Evolutionary conservation across 2,113 vertebrate species (phyloP), one percentile per base, ranked within the genome.

Genomic region (Rhegmatorhina hoffmannsi): DNA sequence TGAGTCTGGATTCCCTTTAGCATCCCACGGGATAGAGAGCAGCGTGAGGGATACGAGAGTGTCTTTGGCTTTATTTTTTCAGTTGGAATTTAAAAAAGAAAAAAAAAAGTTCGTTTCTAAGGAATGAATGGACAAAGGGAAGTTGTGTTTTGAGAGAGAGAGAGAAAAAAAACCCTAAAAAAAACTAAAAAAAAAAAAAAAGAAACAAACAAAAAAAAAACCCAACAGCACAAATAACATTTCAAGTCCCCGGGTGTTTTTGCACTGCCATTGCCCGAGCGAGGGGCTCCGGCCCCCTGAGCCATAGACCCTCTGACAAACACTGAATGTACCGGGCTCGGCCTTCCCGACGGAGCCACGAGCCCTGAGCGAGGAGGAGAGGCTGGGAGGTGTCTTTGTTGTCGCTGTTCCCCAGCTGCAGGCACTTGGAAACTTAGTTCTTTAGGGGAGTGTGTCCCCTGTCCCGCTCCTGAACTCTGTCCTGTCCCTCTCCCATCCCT

Each of bases 241-340:
- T 97, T 96, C 96, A 87, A 87, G 66, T 94, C 78, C 9, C 59
- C 86, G 93, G 95, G 96, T 90, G 97, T 97, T 97, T 97, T 98
- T 97, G 97, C 97, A 98, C 97, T 97, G 98, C 97, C 97, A 97
- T 74, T 96, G 91, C 93, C 84, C 85, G 94, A 95, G 92, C 33
- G 75, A 50, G 83, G 97, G 93, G 95, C 97, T 31, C 87, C 76
- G 94, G 82, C 96, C 97, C 78, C 31, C 97, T 97, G 98, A 98
- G 98, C 98, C 98, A 98, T 98, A 98, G 90, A 58, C 95, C 97
- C 98, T 98, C 96, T 96, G 97, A 97, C 94, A 96, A 96, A 96
- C 97, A 93, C 97, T 98, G 98, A 98, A 98, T 98, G 98, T 98
- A 98, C 70, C 58, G 46, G 64, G 68, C 49, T 40, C 49, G 49